Evolutionary conservation across 2,113 vertebrate species (phyloP).

Genomic region (Apeltes quadracus): DNA sequence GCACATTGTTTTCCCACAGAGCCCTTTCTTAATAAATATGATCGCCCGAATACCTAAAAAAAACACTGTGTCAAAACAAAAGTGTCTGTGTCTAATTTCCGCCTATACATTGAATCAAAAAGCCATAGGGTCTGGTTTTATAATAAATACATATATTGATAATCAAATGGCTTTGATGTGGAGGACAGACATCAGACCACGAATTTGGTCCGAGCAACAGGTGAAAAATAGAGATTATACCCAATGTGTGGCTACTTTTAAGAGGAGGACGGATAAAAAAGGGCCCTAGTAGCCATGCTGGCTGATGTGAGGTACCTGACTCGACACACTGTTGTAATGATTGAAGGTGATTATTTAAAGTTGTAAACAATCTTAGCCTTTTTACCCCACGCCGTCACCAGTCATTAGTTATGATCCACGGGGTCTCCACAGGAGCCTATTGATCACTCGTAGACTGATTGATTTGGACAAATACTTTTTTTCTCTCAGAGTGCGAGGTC

Average conservation of each 20-base stretch:
- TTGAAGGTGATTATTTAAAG: conserved; percentile 55
- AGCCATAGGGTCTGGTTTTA: background rate
- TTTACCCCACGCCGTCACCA: conserved; percentile 75
- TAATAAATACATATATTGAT: background rate
- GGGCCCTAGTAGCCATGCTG: conserved; percentile 1
- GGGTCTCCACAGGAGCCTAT: conserved; percentile 76
- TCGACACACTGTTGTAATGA: background rate
- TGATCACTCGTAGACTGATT: conserved; percentile 82
- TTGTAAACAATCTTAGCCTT: conserved; percentile 78
- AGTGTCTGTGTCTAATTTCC: background rate
- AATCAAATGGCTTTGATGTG: background rate
- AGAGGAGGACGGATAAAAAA: conserved; percentile 13
- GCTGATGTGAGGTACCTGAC: conserved; percentile 21
- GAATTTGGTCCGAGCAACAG: background rate
- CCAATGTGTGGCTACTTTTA: background rate
- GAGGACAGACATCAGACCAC: background rate
- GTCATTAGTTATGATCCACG: conserved; percentile 66
- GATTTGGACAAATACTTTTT: conserved; percentile 79
- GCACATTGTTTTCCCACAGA: background rate
- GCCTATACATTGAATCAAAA: background rate
- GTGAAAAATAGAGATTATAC: background rate
- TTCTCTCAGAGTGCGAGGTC: conserved; percentile 76
- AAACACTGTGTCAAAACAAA: background rate
- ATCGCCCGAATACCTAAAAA: background rate
- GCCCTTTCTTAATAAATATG: background rate